phyloP scores from a whole-genome alignment of 2,888 invertebrate genomes.

The Laspeyria flexula region DNA sequence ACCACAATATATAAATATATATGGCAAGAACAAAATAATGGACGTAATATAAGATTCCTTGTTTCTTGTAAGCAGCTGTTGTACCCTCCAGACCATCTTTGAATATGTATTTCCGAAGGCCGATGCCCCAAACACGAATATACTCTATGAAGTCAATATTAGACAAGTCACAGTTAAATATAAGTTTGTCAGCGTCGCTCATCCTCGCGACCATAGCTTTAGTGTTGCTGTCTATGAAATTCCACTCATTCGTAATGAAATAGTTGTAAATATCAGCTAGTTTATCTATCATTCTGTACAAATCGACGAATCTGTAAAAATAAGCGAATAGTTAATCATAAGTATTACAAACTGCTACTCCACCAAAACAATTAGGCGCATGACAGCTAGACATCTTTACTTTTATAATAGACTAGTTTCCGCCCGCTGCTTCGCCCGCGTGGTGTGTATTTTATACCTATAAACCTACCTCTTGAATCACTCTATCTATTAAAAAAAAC shows the following conservation, averaged over 20 bases:
- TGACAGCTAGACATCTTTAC: no score
- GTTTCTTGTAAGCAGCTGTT: neutral
- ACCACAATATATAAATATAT: neutral
- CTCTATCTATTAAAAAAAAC: no score
- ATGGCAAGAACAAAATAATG: neutral
- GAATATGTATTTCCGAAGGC: slow-evolving; percentile 7
- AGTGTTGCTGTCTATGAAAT: slow-evolving; percentile 1
- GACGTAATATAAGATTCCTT: neutral
- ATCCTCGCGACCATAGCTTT: slow-evolving; percentile 2
- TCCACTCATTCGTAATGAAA: slow-evolving; percentile 1
- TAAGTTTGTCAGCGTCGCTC: neutral
- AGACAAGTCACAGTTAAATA: slow-evolving; percentile 12
- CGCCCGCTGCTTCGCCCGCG: no score
- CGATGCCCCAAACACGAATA: neutral
- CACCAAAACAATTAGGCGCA: no score
- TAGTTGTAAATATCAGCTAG: neutral
- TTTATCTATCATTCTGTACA: slow-evolving; percentile 7
- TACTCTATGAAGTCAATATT: neutral
- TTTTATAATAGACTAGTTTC: no score
- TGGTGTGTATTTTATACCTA: no score
- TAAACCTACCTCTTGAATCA: no score
- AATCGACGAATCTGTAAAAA: neutral
- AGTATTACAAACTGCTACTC: no score
- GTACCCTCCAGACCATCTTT: neutral
- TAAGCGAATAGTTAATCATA: no score